A percentile compares a stretch with the other conserved stretches of the same genome.
Evolutionary conservation across 2,113 vertebrate genomes (phyloP).

Genomic region (Salminus brasiliensis): DNA sequence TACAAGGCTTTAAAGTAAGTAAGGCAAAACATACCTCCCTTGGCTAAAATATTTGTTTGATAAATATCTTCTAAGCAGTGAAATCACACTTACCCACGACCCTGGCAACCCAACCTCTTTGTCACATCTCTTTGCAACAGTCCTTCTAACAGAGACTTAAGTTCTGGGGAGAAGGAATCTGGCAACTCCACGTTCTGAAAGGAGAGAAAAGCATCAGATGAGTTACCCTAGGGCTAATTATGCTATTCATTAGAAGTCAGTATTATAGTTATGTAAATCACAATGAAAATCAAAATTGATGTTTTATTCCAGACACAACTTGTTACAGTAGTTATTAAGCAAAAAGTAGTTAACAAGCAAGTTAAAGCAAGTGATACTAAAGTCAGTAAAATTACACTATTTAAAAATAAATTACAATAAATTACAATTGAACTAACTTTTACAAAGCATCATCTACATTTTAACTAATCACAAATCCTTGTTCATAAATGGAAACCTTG

Average conservation of each 20-base stretch:
- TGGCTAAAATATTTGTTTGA: too few species aligned
- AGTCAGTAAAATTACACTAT: too few species aligned
- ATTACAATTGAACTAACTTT: too few species aligned
- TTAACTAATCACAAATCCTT: background rate
- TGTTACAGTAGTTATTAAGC: too few species aligned
- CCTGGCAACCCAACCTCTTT: conserved; percentile 91
- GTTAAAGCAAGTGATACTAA: too few species aligned
- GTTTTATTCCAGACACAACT: too few species aligned
- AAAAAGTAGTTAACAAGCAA: too few species aligned
- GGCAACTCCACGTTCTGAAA: conserved; percentile 92
- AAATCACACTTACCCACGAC: conserved; percentile 81
- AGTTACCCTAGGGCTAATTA: background rate
- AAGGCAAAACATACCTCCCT: background rate
- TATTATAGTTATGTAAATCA: too few species aligned
- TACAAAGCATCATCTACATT: too few species aligned
- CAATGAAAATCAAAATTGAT: too few species aligned
- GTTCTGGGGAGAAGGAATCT: conserved; percentile 88
- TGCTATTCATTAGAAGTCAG: background rate
- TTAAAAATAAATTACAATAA: too few species aligned
- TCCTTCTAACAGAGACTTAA: conserved; percentile 91
- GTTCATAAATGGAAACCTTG: background rate
- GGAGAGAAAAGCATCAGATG: background rate
- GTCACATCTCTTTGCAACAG: conserved; percentile 90
- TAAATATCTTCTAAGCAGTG: too few species aligned
- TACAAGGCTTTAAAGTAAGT: background rate